Conservation (phyloP, 2,113 vertebrate species). For the Cnemophilus loriae region DNA sequence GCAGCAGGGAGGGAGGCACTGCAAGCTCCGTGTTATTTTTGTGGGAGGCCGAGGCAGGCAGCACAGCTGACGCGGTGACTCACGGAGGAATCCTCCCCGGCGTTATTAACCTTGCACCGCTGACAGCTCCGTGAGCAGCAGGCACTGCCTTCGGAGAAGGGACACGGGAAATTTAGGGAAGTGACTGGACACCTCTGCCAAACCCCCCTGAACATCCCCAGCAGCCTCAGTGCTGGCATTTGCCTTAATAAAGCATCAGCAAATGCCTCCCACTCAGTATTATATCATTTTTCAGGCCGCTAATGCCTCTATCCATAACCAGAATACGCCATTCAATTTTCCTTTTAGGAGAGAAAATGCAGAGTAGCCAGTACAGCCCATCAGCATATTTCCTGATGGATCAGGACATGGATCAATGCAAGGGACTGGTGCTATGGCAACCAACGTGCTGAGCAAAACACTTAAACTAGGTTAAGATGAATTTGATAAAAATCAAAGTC, state of each 20-base stretch:
- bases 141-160: neutral
- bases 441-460: neutral
- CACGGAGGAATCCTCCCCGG: constrained; percentile 21
- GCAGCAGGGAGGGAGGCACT: neutral
- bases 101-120: constrained; percentile 33
- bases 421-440: neutral
- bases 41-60: constrained; percentile 31
- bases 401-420: neutral
- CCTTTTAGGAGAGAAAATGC: neutral
- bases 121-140: neutral
- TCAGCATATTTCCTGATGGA: neutral
- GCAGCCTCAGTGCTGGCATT: neutral
- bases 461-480: neutral
- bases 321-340: accelerated
- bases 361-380: neutral
- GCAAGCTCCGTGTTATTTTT: constrained; percentile 8
- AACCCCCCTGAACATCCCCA: neutral
- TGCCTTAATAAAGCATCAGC: neutral
- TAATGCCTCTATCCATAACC: neutral
- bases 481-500: neutral
- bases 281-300: neutral
- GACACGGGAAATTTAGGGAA: neutral
- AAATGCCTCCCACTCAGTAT: neutral
- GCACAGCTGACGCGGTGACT: constrained; percentile 57
- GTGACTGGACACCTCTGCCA: neutral